Conservation (phyloP, 2,113 vertebrate genomes). For the Anhinga rufa region DNA sequence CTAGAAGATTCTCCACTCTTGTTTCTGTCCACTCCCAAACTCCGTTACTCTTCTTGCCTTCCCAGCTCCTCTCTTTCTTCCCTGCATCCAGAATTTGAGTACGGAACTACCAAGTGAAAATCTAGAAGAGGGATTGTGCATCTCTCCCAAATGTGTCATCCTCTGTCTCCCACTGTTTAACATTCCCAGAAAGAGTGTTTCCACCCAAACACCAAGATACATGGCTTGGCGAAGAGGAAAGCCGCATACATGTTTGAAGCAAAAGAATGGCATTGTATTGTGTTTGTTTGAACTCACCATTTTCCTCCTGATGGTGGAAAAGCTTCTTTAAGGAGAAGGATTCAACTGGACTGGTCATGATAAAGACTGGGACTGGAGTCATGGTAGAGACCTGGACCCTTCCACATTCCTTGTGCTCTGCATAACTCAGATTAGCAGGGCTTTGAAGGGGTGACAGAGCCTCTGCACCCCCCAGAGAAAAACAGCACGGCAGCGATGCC, state of each 20-base stretch:
- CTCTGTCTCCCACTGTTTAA: background rate
- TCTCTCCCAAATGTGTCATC: background rate
- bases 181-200: background rate
- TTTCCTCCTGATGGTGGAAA: background rate
- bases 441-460: background rate
- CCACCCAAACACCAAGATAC: background rate
- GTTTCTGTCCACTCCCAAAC: background rate
- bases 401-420: background rate
- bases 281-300: background rate
- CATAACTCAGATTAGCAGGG: background rate
- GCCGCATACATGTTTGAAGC: background rate
- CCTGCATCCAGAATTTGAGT: background rate
- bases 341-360: background rate
- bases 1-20: background rate
- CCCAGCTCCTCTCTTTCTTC: background rate
- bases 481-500: background rate
- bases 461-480: background rate
- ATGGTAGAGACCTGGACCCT: background rate
- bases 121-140: background rate
- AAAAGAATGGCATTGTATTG: background rate
- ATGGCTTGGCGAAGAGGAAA: background rate
- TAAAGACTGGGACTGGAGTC: background rate
- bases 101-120: background rate
- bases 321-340: slow-evolving; percentile 5
- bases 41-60: background rate